A percentile compares a stretch with the other conserved stretches of the same genome.
Evolutionary conservation across 1,140 invertebrate species (phyloP).

Genomic region (Elymnias hypermnestra): DNA sequence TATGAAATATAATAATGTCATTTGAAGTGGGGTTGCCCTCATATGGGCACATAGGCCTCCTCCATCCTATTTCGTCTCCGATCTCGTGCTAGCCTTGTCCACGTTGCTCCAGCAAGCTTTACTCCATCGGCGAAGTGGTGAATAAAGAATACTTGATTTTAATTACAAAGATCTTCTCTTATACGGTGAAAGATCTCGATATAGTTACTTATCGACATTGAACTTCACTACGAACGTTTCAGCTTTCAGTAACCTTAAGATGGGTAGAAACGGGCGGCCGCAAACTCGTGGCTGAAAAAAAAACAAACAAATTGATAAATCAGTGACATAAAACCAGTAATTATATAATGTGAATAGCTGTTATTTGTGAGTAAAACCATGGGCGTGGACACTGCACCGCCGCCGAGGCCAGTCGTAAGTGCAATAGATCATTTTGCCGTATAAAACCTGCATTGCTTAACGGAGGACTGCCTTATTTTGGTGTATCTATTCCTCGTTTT

Average conservation of each 20-base stretch:
- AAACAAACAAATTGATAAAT: slow-evolving; percentile 17
- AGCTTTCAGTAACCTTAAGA: slow-evolving; percentile 45
- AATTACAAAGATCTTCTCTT: no score
- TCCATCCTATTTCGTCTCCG: no score
- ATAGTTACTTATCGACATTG: background rate
- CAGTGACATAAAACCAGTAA: slow-evolving; percentile 12
- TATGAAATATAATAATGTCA: no score
- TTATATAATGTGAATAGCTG: slow-evolving; percentile 21
- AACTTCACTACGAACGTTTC: slow-evolving; percentile 29
- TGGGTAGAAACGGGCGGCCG: slow-evolving; percentile 39
- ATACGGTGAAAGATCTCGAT: no score
- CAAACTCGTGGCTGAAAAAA: slow-evolving; percentile 31
- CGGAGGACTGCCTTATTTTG: background rate
- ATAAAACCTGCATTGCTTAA: slow-evolving; percentile 3
- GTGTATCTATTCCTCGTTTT: background rate
- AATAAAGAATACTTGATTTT: no score
- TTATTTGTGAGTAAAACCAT: slow-evolving; percentile 30
- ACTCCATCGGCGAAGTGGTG: no score
- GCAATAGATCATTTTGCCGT: background rate
- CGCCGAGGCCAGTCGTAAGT: slow-evolving; percentile 30
- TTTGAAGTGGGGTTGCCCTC: no score
- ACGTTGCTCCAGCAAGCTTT: no score
- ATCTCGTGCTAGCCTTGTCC: no score
- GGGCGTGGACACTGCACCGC: slow-evolving; percentile 53
- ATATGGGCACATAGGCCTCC: no score